A percentile compares a stretch with the other conserved stretches of the same genome.
Conservation (phyloP, 2,888 invertebrate genomes). For the Candidula unifasciata region DNA sequence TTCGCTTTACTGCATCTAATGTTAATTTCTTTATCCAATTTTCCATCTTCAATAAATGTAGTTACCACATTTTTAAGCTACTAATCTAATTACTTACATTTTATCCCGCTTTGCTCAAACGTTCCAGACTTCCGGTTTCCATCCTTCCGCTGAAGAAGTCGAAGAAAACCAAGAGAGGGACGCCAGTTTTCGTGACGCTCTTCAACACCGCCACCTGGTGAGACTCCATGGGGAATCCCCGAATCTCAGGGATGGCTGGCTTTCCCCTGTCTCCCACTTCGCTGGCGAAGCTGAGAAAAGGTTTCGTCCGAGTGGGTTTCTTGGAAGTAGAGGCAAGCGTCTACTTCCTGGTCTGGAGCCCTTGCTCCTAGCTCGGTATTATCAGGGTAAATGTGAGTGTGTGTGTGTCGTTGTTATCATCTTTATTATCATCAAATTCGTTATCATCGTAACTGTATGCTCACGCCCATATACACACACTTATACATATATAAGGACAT, state of each 20-base stretch:
- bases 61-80: too few relatives aligned
- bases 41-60: too few relatives aligned
- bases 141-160: background rate
- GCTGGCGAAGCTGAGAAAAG: background rate
- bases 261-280: background rate
- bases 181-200: background rate
- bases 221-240: background rate
- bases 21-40: too few relatives aligned
- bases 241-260: background rate
- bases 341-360: slow-evolving; percentile 48
- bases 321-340: slow-evolving; percentile 50
- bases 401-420: background rate
- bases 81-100: too few relatives aligned
- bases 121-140: background rate
- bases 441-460: background rate
- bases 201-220: background rate
- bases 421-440: background rate
- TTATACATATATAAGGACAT: too few relatives aligned
- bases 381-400: slow-evolving; percentile 47
- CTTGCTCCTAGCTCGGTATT: slow-evolving; percentile 44
- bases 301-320: slow-evolving; percentile 48
- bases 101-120: too few relatives aligned
- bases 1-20: too few relatives aligned
- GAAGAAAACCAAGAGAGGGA: background rate
- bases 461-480: too few relatives aligned